These are phyloP conservation scores for Mixornis gularis DNA, from an alignment of 2,113 vertebrate genomes.

Conservation along the genomic window DNA sequence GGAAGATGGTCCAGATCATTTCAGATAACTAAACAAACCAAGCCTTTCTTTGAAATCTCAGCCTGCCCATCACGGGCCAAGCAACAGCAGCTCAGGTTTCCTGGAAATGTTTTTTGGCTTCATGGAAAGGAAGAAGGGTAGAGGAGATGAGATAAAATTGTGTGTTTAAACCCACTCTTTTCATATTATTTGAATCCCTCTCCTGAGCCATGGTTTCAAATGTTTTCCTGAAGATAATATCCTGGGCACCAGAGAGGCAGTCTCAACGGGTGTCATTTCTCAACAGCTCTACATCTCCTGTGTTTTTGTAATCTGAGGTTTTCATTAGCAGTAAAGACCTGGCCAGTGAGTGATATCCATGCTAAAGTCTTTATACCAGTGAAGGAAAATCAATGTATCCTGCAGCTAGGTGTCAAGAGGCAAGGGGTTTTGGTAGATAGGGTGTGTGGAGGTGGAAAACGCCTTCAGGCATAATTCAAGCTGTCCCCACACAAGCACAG, in stretches of 20 bases:
- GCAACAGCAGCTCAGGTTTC: not conserved
- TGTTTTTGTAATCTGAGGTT: slow-evolving; percentile 4
- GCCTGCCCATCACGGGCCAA: accelerated
- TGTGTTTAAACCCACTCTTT: not conserved
- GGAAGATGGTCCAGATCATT: not conserved
- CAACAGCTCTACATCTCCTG: not conserved
- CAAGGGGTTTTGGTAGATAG: not conserved
- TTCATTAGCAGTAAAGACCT: slow-evolving; percentile 51
- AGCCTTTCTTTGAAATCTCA: not conserved
- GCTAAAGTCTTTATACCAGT: slow-evolving; percentile 55
- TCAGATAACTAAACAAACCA: not conserved
- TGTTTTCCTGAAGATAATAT: not conserved
- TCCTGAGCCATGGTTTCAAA: not conserved
- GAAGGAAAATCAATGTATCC: slow-evolving; percentile 68
- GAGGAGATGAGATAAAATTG: not conserved
- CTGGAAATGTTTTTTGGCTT: not conserved
- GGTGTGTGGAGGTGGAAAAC: not conserved
- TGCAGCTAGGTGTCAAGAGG: slow-evolving; percentile 48
- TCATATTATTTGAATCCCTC: not conserved
- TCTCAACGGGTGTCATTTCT: not conserved
- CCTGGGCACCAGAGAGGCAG: not conserved
- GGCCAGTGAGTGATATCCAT: slow-evolving; percentile 55
- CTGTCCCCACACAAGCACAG: slow-evolving; percentile 2
- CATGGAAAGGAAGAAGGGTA: not conserved
- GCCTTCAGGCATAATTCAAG: slow-evolving; percentile 26